Evolutionary conservation across 1,140 invertebrate species (phyloP).

Genomic region (Rhizoglyphus robini): DNA sequence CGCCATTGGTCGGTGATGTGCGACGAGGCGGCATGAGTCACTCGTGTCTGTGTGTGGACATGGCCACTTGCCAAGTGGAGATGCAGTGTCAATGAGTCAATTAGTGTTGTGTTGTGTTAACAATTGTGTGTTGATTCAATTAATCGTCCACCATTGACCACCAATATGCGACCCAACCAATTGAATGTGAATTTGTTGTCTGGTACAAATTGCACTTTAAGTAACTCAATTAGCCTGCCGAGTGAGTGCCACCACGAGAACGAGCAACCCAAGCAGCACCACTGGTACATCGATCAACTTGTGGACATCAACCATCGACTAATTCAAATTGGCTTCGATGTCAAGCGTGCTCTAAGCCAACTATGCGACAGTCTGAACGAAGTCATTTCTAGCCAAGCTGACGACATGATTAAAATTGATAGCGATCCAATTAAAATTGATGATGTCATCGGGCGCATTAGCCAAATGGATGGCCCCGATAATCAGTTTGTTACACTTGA

Average conservation of each 20-base stretch:
- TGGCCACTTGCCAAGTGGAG: too few species aligned
- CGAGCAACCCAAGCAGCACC: background rate
- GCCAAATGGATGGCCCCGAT: background rate
- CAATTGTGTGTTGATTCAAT: too few species aligned
- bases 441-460: conserved; percentile 4
- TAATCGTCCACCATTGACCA: too few species aligned
- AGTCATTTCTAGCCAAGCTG: background rate
- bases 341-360: background rate
- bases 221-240: background rate
- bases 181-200: too few species aligned
- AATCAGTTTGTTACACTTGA: conserved; percentile 3
- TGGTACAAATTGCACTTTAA: background rate
- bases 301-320: background rate
- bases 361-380: background rate
- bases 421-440: conserved; percentile 9
- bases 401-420: conserved; percentile 15
- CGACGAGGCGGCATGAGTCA: too few species aligned
- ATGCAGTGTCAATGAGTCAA: too few species aligned
- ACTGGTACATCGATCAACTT: background rate
- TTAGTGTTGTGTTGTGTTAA: too few species aligned
- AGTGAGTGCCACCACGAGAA: too few species aligned
- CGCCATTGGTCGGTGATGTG: too few species aligned
- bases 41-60: too few species aligned
- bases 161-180: too few species aligned
- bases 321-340: background rate